A percentile compares a stretch with the other conserved stretches of the same genome.
Evolutionary conservation across 2,797 vertebrate genomes (phyloP).

Genomic region (Enteromius treurensis): DNA sequence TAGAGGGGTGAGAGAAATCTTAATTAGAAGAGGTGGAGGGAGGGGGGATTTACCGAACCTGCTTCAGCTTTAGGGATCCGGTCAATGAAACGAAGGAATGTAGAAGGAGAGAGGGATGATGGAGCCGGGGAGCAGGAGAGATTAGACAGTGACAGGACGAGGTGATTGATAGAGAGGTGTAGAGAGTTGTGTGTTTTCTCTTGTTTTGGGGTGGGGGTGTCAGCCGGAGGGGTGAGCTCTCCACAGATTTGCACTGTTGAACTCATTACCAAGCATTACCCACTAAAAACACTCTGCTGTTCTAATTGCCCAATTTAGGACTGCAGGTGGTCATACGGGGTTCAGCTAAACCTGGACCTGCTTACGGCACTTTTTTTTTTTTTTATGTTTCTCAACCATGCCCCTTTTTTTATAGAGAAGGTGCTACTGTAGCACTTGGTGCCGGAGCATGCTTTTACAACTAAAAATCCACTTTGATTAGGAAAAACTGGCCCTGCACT

Average conservation of each 20-base stretch:
- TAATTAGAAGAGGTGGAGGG: slow-evolving; percentile 75
- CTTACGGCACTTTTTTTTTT: slow-evolving; percentile 14
- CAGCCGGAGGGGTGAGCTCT: slow-evolving; percentile 63
- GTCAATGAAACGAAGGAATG: slow-evolving; percentile 68
- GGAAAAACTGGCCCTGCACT: neutral
- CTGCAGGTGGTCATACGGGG: slow-evolving; percentile 69
- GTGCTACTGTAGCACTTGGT: neutral
- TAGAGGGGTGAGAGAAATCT: slow-evolving; percentile 76
- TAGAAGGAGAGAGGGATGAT: slow-evolving; percentile 47
- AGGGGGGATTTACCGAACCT: slow-evolving; percentile 69
- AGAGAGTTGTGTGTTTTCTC: slow-evolving; percentile 45
- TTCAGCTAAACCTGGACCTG: slow-evolving; percentile 44
- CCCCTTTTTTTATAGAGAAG: neutral
- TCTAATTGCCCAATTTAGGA: slow-evolving; percentile 76
- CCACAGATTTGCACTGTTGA: slow-evolving; percentile 69
- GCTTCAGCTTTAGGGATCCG: slow-evolving; percentile 70
- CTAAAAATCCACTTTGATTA: neutral
- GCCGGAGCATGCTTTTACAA: neutral
- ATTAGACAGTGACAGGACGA: slow-evolving; percentile 70
- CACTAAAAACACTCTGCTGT: slow-evolving; percentile 71
- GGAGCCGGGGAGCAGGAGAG: slow-evolving; percentile 51
- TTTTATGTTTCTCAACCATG: neutral
- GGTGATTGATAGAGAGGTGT: slow-evolving; percentile 47
- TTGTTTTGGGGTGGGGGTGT: slow-evolving; percentile 24
- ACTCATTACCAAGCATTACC: slow-evolving; percentile 76